Percentiles rank a stretch among this genome's conserved stretches.
Conservation (phyloP, 1,140 invertebrate genomes). For the Drosophila nannoptera region DNA sequence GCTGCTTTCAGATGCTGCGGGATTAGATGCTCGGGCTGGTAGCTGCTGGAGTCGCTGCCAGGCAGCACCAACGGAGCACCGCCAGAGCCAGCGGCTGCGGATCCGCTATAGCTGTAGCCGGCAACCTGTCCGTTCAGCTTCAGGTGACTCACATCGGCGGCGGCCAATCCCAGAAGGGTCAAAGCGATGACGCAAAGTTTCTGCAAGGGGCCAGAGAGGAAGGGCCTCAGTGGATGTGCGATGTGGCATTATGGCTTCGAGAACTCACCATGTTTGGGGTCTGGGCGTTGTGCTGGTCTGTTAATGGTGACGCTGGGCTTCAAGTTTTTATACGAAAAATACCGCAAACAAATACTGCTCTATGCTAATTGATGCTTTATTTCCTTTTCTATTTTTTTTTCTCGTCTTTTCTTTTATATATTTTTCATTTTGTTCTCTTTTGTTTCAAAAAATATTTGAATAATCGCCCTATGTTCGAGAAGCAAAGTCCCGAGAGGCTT, state of each 20-base stretch:
- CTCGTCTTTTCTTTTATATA: too few species aligned
- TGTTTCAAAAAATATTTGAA: conserved; percentile 26
- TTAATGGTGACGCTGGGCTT: conserved; percentile 48
- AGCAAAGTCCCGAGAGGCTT: conserved; percentile 20
- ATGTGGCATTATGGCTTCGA: neutral
- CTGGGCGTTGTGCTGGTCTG: conserved; percentile 45
- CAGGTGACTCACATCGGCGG: conserved; percentile 69
- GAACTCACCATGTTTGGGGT: conserved; percentile 68
- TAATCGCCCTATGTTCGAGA: conserved; percentile 9
- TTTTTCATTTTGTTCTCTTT: conserved; percentile 19
- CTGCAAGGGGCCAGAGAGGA: conserved; percentile 20
- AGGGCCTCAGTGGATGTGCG: neutral
- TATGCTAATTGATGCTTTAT: conserved; percentile 70
- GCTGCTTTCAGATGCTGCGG: conserved; percentile 10
- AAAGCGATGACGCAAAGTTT: conserved; percentile 57
- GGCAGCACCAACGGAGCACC: conserved; percentile 9
- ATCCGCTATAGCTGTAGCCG: conserved; percentile 48
- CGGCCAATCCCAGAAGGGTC: conserved; percentile 46
- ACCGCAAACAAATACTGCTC: conserved; percentile 25
- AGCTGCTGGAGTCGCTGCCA: conserved; percentile 38
- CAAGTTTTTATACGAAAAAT: conserved; percentile 68
- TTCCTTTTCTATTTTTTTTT: conserved; percentile 13
- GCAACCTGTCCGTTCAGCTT: conserved; percentile 23
- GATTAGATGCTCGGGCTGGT: conserved; percentile 36
- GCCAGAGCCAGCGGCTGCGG: conserved; percentile 10